These are phyloP conservation scores for Lordiphosa clarofinis DNA, from an alignment of 1,140 invertebrate genomes.

Conservation along the genomic window DNA sequence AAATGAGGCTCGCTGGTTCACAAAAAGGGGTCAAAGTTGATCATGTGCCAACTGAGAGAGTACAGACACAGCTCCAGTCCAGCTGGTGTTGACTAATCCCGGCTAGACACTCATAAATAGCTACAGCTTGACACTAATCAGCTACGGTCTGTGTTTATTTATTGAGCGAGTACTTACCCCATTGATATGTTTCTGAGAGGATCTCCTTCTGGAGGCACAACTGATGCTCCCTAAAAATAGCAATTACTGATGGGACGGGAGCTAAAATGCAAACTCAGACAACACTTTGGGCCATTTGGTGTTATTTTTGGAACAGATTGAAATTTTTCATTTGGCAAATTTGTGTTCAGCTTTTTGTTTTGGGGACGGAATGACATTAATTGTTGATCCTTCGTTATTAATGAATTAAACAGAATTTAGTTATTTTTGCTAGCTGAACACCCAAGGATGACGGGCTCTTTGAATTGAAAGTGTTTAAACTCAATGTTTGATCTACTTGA, in stretches of 20 bases:
- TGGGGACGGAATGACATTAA: no score
- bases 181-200: not conserved
- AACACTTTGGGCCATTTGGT: not conserved
- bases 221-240: constrained; percentile 5
- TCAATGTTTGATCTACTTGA: no score
- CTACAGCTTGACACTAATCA: constrained; percentile 45
- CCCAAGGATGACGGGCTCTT: no score
- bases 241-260: not conserved
- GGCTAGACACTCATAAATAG: constrained; percentile 40
- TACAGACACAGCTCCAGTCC: constrained; percentile 9
- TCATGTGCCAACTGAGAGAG: constrained; percentile 38
- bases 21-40: constrained; percentile 76
- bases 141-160: constrained; percentile 15
- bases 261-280: constrained; percentile 7
- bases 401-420: no score
- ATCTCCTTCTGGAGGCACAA: not conserved
- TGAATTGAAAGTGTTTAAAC: no score
- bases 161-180: constrained; percentile 21
- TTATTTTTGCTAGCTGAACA: no score
- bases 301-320: constrained; percentile 7
- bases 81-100: constrained; percentile 31
- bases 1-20: constrained; percentile 57
- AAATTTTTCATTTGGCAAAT: constrained; percentile 10
- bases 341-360: no score
- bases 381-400: no score